Conservation (phyloP, 2,888 invertebrate species). For the Diarsia rubi region DNA sequence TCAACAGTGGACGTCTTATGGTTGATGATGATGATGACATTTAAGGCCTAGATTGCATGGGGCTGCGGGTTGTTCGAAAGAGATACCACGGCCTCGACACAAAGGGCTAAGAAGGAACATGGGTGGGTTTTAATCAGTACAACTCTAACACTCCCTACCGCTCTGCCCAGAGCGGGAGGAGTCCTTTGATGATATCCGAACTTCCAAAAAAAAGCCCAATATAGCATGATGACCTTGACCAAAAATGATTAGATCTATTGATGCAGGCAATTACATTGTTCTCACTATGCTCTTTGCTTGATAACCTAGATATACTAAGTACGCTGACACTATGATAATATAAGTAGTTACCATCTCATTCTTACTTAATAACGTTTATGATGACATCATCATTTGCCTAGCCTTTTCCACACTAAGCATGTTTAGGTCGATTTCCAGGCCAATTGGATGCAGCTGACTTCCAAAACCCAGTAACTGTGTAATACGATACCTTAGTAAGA, state of each 20-base stretch:
- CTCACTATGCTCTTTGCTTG: background rate
- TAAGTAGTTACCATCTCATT: background rate
- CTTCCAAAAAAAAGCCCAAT: no score
- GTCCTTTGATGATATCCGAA: no score
- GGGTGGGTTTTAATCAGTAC: no score
- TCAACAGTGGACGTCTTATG: no score
- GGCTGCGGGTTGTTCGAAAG: no score
- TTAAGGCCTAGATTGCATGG: background rate
- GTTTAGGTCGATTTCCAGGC: background rate
- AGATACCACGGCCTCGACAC: no score
- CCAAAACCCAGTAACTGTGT: background rate
- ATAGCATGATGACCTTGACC: background rate
- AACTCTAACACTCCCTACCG: no score
- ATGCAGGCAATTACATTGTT: background rate
- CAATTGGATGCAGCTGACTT: background rate
- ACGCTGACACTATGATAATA: background rate
- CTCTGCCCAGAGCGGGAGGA: no score
- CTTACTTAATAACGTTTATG: background rate
- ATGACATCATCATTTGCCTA: background rate
- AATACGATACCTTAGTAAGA: background rate
- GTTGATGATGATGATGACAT: no score
- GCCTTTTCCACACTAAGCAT: background rate
- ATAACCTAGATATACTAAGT: background rate
- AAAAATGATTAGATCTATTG: background rate
- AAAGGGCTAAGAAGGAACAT: no score